Percentiles rank a stretch among this genome's conserved stretches.
Conservation (phyloP, 1,140 invertebrate species). For the Diachasma alloeum region DNA sequence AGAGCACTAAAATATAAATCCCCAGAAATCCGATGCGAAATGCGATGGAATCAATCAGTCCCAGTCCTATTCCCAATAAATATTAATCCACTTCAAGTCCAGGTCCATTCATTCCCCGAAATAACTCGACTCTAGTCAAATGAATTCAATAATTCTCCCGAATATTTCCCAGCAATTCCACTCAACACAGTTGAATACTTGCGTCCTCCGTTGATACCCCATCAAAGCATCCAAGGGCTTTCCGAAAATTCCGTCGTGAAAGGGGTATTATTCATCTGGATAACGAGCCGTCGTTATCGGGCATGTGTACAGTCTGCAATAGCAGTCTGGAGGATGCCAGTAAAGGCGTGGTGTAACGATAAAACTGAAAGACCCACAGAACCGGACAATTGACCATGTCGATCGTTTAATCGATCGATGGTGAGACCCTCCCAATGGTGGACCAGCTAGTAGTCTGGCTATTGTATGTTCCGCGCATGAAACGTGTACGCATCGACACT, state of each 20-base stretch:
- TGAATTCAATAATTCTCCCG: neutral
- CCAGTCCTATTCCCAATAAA: no score
- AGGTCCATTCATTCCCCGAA: no score
- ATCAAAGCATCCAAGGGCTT: neutral
- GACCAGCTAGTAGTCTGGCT: neutral
- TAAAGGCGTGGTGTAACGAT: neutral
- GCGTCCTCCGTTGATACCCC: neutral
- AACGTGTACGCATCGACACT: neutral
- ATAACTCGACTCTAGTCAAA: no score
- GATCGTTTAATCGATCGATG: neutral
- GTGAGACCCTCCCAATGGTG: neutral
- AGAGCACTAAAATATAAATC: no score
- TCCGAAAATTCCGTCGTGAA: neutral
- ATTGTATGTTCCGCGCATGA: neutral
- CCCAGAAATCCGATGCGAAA: no score
- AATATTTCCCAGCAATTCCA: neutral
- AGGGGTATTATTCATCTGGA: neutral
- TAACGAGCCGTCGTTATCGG: slow-evolving; percentile 18
- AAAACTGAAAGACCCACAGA: neutral
- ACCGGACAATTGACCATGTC: neutral
- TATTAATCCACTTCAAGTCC: no score
- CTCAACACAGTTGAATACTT: no score
- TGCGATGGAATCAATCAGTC: no score
- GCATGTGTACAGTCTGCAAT: neutral
- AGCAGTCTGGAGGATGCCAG: neutral